These are phyloP conservation scores for Gallinago stenura DNA, from an alignment of 2,797 vertebrate genomes.

Conservation along the genomic window DNA sequence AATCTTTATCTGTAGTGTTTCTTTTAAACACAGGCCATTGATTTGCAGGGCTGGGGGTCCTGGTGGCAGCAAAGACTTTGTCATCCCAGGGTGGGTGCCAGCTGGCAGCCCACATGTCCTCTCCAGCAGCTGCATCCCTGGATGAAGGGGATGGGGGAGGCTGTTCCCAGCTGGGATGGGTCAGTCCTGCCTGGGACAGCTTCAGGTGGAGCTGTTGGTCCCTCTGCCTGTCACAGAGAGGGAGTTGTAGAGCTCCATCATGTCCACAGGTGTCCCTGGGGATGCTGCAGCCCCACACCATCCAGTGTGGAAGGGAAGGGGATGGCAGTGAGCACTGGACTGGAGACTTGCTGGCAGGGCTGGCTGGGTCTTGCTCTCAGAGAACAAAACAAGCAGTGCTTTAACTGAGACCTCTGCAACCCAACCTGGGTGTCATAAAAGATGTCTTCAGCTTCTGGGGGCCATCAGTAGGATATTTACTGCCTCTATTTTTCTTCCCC, in stretches of 20 bases:
- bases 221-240: neutral
- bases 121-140: neutral
- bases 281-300: neutral
- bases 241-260: fast-evolving
- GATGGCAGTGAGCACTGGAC: neutral
- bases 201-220: neutral
- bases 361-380: neutral
- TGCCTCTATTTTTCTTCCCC: neutral
- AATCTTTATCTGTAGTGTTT: neutral
- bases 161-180: neutral
- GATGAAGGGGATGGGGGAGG: neutral
- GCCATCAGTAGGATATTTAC: neutral
- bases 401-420: neutral
- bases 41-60: neutral
- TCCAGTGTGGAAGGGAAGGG: fast-evolving
- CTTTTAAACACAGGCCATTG: neutral
- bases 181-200: neutral
- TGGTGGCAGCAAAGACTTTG: neutral
- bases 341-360: neutral
- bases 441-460: neutral
- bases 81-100: neutral
- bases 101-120: neutral
- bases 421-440: neutral
- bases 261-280: fast-evolving
- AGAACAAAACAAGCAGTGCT: neutral